phyloP scores from a whole-genome alignment of 2,797 vertebrate species.

The Ambastaia sidthimunki region DNA sequence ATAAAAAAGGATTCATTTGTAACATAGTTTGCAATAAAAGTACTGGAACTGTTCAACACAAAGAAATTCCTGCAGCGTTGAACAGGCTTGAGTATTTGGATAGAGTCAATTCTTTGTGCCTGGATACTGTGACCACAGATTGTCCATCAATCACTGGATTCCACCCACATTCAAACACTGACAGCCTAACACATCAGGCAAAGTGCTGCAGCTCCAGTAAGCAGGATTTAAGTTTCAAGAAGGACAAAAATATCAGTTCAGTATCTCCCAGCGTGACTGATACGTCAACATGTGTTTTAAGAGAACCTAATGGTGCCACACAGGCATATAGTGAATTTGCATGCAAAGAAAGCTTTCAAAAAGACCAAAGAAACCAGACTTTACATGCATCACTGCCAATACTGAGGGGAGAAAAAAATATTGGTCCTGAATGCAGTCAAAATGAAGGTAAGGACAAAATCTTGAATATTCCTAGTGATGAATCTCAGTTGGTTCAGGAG shows the following conservation, averaged over 20 bases:
- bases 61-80: neutral
- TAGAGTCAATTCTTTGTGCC: neutral
- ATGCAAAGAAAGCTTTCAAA: conserved; percentile 2
- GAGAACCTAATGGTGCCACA: neutral
- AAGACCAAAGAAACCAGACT: conserved; percentile 24
- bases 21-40: no score
- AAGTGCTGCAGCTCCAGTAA: conserved; percentile 2
- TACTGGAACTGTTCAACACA: neutral
- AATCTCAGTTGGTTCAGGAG: neutral
- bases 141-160: neutral
- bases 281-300: conserved; percentile 3
- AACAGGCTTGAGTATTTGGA: conserved; percentile 16
- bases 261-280: neutral
- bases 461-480: neutral
- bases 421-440: conserved; percentile 1
- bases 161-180: neutral
- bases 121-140: neutral
- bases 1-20: neutral
- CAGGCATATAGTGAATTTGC: neutral
- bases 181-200: neutral
- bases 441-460: conserved; percentile 45
- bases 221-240: conserved; percentile 13
- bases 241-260: conserved; percentile 31
- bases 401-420: neutral
- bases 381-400: neutral